phyloP scores from a whole-genome alignment of 1,140 invertebrate genomes.

The Cylas formicarius region DNA sequence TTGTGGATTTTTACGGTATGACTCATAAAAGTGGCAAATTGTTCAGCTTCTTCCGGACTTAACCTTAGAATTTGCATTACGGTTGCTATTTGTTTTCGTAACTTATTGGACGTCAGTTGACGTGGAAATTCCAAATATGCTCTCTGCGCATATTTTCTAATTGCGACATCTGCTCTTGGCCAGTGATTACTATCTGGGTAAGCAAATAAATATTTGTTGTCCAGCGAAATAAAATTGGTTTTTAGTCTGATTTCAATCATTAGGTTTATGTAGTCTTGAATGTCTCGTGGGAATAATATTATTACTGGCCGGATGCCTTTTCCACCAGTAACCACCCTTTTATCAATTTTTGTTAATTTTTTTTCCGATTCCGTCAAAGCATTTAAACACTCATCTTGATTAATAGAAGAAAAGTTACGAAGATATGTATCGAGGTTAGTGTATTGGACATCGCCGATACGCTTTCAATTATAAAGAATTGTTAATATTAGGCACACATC shows the following conservation, averaged over 20 bases:
- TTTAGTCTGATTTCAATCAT: constrained; percentile 11
- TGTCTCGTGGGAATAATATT: constrained; percentile 22
- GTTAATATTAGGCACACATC: constrained; percentile 20
- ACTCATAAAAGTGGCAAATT: constrained; percentile 23
- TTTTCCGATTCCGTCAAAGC: constrained; percentile 16
- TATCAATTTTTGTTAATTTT: constrained; percentile 19
- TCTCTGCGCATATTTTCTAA: constrained; percentile 17
- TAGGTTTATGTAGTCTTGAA: constrained; percentile 16
- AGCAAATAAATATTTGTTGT: constrained; percentile 19
- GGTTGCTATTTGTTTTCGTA: constrained; percentile 19
- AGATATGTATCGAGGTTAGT: constrained; percentile 18
- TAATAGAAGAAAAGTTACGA: neutral
- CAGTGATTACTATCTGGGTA: constrained; percentile 9
- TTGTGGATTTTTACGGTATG: constrained; percentile 10
- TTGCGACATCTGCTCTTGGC: constrained; percentile 8
- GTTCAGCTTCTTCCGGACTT: constrained; percentile 17
- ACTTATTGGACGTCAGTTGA: constrained; percentile 5
- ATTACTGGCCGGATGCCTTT: constrained; percentile 23
- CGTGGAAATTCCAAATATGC: constrained; percentile 10
- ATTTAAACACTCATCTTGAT: constrained; percentile 19
- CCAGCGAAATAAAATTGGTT: neutral
- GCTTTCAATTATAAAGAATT: constrained; percentile 26
- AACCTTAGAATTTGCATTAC: constrained; percentile 22
- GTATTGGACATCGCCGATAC: constrained; percentile 29
- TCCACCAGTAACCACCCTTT: constrained; percentile 22